phyloP scores from a whole-genome alignment of 2,113 vertebrate species.

The Pollimyrus isidori region DNA sequence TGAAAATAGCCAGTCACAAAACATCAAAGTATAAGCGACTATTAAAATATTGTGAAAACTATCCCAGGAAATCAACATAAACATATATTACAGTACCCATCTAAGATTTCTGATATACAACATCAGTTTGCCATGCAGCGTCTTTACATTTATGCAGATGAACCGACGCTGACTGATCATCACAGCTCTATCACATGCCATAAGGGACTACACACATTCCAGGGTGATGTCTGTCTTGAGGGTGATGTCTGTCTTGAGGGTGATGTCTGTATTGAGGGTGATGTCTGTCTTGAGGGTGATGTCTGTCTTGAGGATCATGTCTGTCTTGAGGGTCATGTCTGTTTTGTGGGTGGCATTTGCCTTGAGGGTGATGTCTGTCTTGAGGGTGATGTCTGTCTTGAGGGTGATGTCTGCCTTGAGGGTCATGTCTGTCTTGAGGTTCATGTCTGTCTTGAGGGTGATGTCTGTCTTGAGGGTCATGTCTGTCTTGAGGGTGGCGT shows the following conservation, averaged over 20 bases:
- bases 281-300: neutral
- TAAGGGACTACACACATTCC: neutral
- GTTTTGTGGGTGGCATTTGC: constrained; percentile 20
- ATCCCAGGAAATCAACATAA: neutral
- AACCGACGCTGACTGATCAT: neutral
- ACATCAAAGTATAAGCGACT: neutral
- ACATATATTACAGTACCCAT: neutral
- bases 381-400: constrained; percentile 3
- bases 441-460: neutral
- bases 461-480: constrained; percentile 15
- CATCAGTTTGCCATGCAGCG: neutral
- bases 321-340: neutral
- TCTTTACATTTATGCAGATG: neutral
- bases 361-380: neutral
- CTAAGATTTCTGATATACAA: neutral
- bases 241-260: neutral
- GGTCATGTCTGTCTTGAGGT: constrained; percentile 14
- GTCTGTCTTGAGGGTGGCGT: no score
- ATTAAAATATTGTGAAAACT: neutral
- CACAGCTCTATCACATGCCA: neutral
- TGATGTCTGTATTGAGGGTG: constrained; percentile 18
- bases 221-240: constrained; percentile 14
- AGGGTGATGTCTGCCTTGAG: neutral
- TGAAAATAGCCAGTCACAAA: neutral
- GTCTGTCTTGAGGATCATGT: constrained; percentile 14